phyloP scores from a whole-genome alignment of 2,888 invertebrate species.

The Leptopterna dolabrata region DNA sequence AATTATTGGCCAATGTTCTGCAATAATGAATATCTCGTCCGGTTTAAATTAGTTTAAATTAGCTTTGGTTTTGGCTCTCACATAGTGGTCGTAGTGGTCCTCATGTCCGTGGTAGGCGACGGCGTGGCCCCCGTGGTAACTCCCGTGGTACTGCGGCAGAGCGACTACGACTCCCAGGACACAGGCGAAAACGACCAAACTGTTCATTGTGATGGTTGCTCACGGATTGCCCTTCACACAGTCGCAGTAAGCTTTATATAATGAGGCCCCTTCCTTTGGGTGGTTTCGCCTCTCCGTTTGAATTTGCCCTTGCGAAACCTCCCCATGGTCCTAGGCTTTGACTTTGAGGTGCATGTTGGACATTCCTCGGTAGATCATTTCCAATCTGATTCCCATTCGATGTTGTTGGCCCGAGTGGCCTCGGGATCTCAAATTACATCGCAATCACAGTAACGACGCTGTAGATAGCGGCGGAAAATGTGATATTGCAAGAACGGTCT shows the following conservation, averaged over 20 bases:
- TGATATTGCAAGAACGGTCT: not conserved
- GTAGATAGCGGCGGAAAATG: not conserved
- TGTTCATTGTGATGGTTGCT: constrained; percentile 36
- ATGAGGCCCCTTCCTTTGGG: not conserved
- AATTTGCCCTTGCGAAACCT: not conserved
- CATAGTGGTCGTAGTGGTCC: constrained; percentile 44
- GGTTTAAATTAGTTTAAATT: too few relatives aligned
- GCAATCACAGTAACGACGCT: not conserved
- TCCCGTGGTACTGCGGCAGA: constrained; percentile 27
- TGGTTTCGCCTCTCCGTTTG: not conserved
- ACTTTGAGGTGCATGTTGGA: not conserved
- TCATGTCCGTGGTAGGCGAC: constrained; percentile 21
- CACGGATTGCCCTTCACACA: not conserved
- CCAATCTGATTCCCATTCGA: not conserved
- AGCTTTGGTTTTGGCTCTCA: not conserved
- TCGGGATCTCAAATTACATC: not conserved
- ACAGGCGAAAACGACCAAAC: constrained; percentile 21
- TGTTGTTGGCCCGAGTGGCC: not conserved
- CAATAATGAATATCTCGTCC: too few relatives aligned
- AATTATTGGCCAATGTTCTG: too few relatives aligned
- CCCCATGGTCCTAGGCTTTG: not conserved
- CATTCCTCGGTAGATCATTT: not conserved
- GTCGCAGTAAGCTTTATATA: constrained; percentile 31
- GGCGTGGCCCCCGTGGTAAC: not conserved
- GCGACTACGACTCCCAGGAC: constrained; percentile 12